Base-by-base conservation (phyloP, 2,888 invertebrate genomes). In the Idaea aversata region DNA sequence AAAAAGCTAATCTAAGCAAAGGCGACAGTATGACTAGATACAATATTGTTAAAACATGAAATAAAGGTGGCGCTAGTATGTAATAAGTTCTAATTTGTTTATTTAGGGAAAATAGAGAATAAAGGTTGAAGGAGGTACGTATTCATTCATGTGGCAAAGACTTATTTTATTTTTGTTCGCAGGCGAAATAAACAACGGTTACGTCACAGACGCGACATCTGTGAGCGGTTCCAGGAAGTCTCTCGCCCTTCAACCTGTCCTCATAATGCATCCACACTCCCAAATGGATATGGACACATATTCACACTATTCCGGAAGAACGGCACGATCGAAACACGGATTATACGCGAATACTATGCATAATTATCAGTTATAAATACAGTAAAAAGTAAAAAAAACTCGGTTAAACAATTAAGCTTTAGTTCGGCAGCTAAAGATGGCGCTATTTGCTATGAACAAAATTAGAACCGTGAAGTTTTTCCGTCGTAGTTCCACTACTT, bases 181-280 rank as follows among this genome's bases (percentile, higher is more conserved):
- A 97, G 98, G 97, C 71, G 97, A 98, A 93, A 96, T 97, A 74
- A 98, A 98, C 91, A 96, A 96, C 77, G 97, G 96, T 6, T 98
- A 97, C 86, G 95, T 98, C 68, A 97, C 96, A 15, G 98, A 98
- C 85, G 96, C 95, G 35, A 96, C 96, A 72, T 97, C 97, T 73
- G 95, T 97, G 63, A 96, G 97, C 10, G 96, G 96, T 0, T 98
- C 97, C 0, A 93, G 98, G 65, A 98, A 98, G 86, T 97, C 97
- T 0, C 92, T 98, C 6, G 97, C 97, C 63, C 90, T 98, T 10
- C 97, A 98, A 87, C 98, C 98, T 2, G 97, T 98, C 7, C 91
- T 98, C 63, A 90, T 98, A 77, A 96, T 97, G 93, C 96, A 96
- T 58, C 95, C 95, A 0, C 93, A 93, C 78, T 88, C 94, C 0